A percentile compares a stretch with the other conserved stretches of the same genome.
These are phyloP conservation scores for Nematolebias whitei DNA, from an alignment of 2,113 vertebrate species.

Conservation along the genomic window DNA sequence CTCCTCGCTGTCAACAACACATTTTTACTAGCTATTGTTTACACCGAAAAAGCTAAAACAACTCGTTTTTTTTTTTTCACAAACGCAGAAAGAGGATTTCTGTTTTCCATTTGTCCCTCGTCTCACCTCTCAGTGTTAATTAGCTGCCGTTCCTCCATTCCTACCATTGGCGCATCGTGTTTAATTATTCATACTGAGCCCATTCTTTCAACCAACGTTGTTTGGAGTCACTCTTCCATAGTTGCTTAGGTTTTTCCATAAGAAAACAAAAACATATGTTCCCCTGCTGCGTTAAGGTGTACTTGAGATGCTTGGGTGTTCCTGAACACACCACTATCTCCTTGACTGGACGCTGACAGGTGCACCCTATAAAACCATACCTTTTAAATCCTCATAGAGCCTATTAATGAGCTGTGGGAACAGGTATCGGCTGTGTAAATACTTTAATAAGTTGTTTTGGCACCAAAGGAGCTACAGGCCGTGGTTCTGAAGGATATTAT, in stretches of 20 bases:
- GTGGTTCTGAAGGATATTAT: slow-evolving; percentile 12
- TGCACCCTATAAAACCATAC: slow-evolving; percentile 3
- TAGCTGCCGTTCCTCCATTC: slow-evolving; percentile 46
- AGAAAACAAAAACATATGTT: slow-evolving; percentile 26
- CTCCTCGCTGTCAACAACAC: slow-evolving; percentile 8
- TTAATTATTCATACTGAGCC: slow-evolving; percentile 68
- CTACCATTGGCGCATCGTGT: slow-evolving; percentile 48
- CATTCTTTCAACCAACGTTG: slow-evolving; percentile 37
- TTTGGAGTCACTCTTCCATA: slow-evolving; percentile 22
- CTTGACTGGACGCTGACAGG: slow-evolving; percentile 9
- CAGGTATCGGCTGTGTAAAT: slow-evolving; percentile 18
- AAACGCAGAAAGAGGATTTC: slow-evolving; percentile 27
- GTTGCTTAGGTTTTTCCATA: slow-evolving; percentile 2
- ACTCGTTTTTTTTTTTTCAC: not conserved
- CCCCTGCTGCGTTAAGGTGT: slow-evolving; percentile 35
- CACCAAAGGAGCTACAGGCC: slow-evolving; percentile 6
- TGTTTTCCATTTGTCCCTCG: slow-evolving; percentile 42
- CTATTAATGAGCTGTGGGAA: not conserved
- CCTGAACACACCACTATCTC: slow-evolving; percentile 4
- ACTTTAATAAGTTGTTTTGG: slow-evolving; percentile 29
- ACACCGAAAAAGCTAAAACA: slow-evolving; percentile 30
- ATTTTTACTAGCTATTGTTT: slow-evolving; percentile 29
- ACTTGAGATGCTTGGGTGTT: not conserved
- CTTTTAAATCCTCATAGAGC: not conserved
- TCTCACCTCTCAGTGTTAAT: slow-evolving; percentile 58